Evolutionary conservation across 2,113 vertebrate species (phyloP), one percentile per base, ranked within the genome.

Genomic region (Callipepla squamata): DNA sequence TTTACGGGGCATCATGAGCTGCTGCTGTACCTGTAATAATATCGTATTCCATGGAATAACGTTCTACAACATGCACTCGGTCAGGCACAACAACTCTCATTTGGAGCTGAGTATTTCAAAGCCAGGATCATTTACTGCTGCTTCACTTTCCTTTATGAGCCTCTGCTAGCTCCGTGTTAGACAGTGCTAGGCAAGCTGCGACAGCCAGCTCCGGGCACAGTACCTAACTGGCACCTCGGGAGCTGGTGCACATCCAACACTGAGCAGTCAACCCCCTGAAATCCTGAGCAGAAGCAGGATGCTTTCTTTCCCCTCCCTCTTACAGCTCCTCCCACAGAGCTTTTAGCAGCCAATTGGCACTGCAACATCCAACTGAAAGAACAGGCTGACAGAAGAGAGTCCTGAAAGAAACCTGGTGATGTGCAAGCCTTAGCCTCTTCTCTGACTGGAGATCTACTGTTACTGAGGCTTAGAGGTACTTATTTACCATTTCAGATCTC

Each of bases 1-100:
- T 96, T 96, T 96, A 96, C 96, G 96, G 92, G 96, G 96, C 96
- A 96, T 96, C 96, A 96, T 96, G 96, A 96, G 96, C 95, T 96
- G 96, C 93, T 96, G 93, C 85, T 96, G 96, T 80, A 96, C 96
- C 96, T 96, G 96, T 83, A 96, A 96, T 90, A 95, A 96, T 19
- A 96, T 77, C 1, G 90, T 11, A 96, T 88, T 70, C 88, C 96
- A 96, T 96, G 95, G 95, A 68, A 94, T 51, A 77, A 94, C 11
- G 50, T 69, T 88, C 93, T 42, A 23, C 3, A 91, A 93, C 96
- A 95, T 26, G 53, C 93, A 95, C 91, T 83, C 86, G 75, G n/a
- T 62, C 85, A 95, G 93, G 86, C 89, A 95, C 89, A 95, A 55
- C 79, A 55, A 58, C 89, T 59, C 85, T 87, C 72, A 17, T 32